Conservation (phyloP, 2,113 vertebrate genomes). For the Entelurus aequoreus region DNA sequence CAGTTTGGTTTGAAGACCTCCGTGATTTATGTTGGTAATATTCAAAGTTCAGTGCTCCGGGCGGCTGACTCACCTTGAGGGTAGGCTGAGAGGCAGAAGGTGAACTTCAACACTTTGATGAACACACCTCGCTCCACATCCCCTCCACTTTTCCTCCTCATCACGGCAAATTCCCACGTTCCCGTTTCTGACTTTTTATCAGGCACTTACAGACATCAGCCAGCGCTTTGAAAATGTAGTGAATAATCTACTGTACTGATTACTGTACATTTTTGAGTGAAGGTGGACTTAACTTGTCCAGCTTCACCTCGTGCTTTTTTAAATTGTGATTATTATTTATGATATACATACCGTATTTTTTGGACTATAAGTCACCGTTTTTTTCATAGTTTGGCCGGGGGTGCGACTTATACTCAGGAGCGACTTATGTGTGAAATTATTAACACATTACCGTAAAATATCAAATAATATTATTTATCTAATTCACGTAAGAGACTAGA, state of each 20-base stretch:
- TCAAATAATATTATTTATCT: no score
- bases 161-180: background rate
- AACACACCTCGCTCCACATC: background rate
- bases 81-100: constrained; percentile 32
- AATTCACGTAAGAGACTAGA: no score
- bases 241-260: constrained; percentile 28
- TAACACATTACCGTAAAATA: no score
- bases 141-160: background rate
- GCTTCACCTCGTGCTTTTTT: background rate
- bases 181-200: constrained; percentile 17
- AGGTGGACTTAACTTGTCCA: constrained; percentile 8
- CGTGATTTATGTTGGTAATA: constrained; percentile 42
- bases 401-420: no score
- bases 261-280: background rate
- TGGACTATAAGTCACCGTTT: no score
- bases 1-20: constrained; percentile 26
- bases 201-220: constrained; percentile 25
- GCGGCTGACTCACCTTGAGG: constrained; percentile 50
- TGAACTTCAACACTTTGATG: constrained; percentile 29
- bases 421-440: no score
- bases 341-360: no score
- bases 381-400: no score
- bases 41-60: constrained; percentile 47
- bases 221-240: constrained; percentile 16
- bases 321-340: no score